Evolutionary conservation across 1,140 invertebrate species (phyloP), one percentile per base, ranked within the genome.

Genomic region (Papilio dardanus): DNA sequence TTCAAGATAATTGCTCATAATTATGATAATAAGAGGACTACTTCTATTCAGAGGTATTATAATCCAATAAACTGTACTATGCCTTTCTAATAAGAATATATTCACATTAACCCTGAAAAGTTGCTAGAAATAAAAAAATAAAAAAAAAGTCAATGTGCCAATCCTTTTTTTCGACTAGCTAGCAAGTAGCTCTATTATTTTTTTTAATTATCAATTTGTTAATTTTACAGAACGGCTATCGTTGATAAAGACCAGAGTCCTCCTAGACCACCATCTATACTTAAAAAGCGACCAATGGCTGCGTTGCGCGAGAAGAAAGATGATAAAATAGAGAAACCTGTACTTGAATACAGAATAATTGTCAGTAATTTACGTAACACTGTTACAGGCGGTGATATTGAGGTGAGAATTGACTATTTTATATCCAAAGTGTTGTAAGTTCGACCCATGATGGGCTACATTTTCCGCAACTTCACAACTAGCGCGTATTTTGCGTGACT

Each of bases 351-450:
- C 85, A 94, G 97, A 83, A 97, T 97, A 83, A 95, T 97, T 77
- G 97, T 99, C 0, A 98, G 97, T 74, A 99, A 98, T 94, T 94
- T 99, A 65, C 96, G 97, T 81, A 94, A 95, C 1, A 96, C 96
- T 81, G 98, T 98, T 0, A 98, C 97, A 6, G 96, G 97, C 79
- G 96, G 97, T 83, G 98, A 99, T 92, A 98, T 99, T 79, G 96
- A 97, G 92, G 96, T 96, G 94, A 89, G 86, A 89, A 42, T 66
- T 31, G 16, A 37, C 14, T 12, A 37, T 37, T 12, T 14, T 37
- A 37, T 37, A 12, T 4, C n/a, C n/a, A n/a, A n/a, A n/a, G n/a
- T n/a, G n/a, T n/a, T n/a, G n/a, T n/a, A n/a, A n/a, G n/a, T n/a
- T n/a, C n/a, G n/a, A n/a, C n/a, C n/a, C n/a, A n/a, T n/a, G n/a